Percentiles rank a stretch among this genome's conserved stretches.
phyloP scores from a whole-genome alignment of 2,797 vertebrate species.

The Sebastes nivosus region DNA sequence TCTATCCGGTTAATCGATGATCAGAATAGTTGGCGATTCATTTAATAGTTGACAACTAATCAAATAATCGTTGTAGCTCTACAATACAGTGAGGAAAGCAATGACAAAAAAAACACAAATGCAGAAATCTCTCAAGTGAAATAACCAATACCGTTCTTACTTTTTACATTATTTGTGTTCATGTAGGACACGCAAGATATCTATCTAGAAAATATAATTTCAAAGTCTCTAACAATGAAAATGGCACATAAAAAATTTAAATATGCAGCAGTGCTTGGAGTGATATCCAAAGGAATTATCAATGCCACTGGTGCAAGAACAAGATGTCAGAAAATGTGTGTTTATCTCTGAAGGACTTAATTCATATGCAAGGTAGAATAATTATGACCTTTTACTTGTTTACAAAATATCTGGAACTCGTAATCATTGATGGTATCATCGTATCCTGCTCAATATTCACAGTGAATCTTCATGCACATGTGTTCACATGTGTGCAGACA shows the following conservation, averaged over 20 bases:
- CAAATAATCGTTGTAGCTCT: neutral
- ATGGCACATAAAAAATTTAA: neutral
- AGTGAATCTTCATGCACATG: neutral
- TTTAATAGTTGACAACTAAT: neutral
- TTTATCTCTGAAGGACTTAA: conserved; percentile 30
- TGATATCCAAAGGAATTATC: neutral
- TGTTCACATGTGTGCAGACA: neutral
- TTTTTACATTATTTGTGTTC: neutral
- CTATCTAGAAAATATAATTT: neutral
- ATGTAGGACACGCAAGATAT: neutral
- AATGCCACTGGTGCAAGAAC: conserved; percentile 11
- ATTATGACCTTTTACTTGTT: conserved; percentile 49
- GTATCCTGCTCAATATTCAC: neutral
- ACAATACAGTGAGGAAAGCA: neutral
- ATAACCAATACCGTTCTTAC: neutral
- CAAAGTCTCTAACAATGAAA: neutral
- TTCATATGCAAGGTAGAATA: conserved; percentile 42
- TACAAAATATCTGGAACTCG: conserved; percentile 30
- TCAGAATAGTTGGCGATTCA: neutral
- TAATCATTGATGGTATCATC: conserved; percentile 22
- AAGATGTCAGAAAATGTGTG: conserved; percentile 6
- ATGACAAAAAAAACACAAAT: neutral
- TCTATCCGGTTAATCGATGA: no score
- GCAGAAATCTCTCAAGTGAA: neutral
- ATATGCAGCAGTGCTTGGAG: neutral